These are phyloP conservation scores for Sarcoramphus papa DNA, from an alignment of 2,797 vertebrate genomes.

Conservation along the genomic window DNA sequence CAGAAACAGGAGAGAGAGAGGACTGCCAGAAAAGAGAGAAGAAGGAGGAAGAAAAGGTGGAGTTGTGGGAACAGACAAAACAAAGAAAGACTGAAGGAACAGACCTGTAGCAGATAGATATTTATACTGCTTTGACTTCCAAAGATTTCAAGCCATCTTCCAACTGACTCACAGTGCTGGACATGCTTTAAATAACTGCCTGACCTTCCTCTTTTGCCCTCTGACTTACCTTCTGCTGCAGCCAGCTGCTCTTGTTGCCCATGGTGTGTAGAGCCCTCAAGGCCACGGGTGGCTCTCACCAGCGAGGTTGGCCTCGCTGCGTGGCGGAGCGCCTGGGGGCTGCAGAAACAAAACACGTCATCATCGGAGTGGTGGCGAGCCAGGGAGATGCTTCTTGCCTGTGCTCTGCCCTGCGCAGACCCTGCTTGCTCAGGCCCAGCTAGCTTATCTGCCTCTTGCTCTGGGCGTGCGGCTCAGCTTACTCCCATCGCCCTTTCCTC, in stretches of 20 bases:
- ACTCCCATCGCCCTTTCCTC: not conserved
- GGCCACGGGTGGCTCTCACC: not conserved
- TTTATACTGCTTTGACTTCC: not conserved
- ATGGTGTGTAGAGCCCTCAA: fast-evolving
- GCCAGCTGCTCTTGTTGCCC: not conserved
- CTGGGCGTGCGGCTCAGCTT: fast-evolving
- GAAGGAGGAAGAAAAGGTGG: not conserved
- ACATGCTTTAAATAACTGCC: not conserved
- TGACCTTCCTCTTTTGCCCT: not conserved
- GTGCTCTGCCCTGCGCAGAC: not conserved
- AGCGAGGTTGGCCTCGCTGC: not conserved
- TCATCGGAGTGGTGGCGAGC: fast-evolving
- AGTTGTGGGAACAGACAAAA: not conserved
- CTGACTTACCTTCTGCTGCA: not conserved
- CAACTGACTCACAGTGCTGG: not conserved
- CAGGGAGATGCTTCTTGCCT: not conserved
- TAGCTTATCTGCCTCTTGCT: not conserved
- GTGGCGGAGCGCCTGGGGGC: not conserved
- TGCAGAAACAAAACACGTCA: not conserved
- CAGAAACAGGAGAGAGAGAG: not conserved
- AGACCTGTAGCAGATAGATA: not conserved
- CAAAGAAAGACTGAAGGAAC: not conserved
- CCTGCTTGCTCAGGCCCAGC: not conserved
- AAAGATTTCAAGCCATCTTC: not conserved
- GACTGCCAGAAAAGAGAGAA: not conserved